Conservation (phyloP, 2,797 vertebrate species). For the Remorina albescens region DNA sequence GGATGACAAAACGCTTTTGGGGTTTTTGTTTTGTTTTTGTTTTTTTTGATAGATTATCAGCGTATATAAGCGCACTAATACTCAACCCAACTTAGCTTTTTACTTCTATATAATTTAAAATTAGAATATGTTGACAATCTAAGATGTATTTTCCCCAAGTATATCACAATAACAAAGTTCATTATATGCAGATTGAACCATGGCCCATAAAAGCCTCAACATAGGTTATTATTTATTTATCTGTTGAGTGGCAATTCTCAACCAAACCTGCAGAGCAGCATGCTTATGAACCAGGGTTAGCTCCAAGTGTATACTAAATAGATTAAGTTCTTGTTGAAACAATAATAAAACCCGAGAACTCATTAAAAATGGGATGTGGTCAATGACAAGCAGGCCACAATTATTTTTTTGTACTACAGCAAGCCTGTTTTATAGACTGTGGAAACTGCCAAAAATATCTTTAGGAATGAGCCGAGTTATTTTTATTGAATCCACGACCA, state of each 20-base stretch:
- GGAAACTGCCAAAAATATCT: slow-evolving; percentile 17
- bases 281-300: not conserved
- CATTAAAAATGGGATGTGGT: not conserved
- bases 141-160: no score
- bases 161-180: not conserved
- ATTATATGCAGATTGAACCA: not conserved
- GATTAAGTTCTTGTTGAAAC: not conserved
- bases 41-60: not conserved
- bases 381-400: not conserved
- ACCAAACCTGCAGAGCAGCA: not conserved
- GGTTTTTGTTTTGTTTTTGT: no score
- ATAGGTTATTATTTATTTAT: no score
- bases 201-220: not conserved
- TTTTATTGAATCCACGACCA: not conserved
- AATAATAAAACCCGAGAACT: not conserved
- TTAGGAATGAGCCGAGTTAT: slow-evolving; percentile 6
- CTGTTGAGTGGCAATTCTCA: not conserved
- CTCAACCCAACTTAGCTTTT: not conserved
- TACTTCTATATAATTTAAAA: not conserved
- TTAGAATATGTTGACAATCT: not conserved
- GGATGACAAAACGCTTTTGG: not conserved
- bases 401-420: not conserved
- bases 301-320: not conserved
- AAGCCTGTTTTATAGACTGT: not conserved
- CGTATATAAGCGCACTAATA: not conserved